Conservation (phyloP, 2,797 vertebrate species). For the Centroberyx gerrardi region DNA sequence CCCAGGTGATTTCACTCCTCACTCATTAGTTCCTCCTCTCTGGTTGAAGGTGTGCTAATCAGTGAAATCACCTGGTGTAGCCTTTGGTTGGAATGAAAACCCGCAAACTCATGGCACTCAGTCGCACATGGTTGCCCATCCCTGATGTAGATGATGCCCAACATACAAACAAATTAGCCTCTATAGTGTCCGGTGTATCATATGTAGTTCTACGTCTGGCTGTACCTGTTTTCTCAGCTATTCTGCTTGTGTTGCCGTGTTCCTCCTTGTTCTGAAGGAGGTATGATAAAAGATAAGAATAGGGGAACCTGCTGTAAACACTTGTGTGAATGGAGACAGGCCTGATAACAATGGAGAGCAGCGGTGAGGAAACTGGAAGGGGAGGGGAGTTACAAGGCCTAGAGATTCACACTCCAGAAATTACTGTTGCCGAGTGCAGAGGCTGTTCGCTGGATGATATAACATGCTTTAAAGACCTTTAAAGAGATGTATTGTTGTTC, state of each 20-base stretch:
- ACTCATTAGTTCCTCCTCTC: too few relatives aligned
- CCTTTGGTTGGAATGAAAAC: too few relatives aligned
- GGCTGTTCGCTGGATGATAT: constrained; percentile 74
- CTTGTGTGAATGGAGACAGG: constrained; percentile 71
- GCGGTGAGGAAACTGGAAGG: constrained; percentile 74
- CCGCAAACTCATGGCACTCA: too few relatives aligned
- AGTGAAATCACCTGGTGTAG: too few relatives aligned
- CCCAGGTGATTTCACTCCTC: too few relatives aligned
- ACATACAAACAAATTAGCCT: constrained; percentile 36
- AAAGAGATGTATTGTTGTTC: constrained; percentile 69
- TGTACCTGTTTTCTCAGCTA: constrained; percentile 36
- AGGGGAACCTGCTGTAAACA: constrained; percentile 69
- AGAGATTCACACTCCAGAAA: constrained; percentile 68
- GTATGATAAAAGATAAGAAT: constrained; percentile 72
- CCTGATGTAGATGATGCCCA: constrained; percentile 2
- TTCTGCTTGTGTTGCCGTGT: constrained; percentile 56
- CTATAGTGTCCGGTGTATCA: constrained; percentile 1
- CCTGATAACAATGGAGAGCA: constrained; percentile 75
- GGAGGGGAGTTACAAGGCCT: constrained; percentile 62
- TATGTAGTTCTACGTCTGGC: constrained; percentile 16
- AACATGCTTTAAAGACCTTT: constrained; percentile 70
- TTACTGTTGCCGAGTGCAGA: constrained; percentile 61
- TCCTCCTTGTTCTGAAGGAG: constrained; percentile 64
- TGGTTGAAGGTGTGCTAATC: too few relatives aligned
- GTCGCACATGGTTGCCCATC: too few relatives aligned